A percentile compares a stretch with the other conserved stretches of the same genome.
Evolutionary conservation across 1,140 invertebrate species (phyloP).

Genomic region (Drosophila funebris): DNA sequence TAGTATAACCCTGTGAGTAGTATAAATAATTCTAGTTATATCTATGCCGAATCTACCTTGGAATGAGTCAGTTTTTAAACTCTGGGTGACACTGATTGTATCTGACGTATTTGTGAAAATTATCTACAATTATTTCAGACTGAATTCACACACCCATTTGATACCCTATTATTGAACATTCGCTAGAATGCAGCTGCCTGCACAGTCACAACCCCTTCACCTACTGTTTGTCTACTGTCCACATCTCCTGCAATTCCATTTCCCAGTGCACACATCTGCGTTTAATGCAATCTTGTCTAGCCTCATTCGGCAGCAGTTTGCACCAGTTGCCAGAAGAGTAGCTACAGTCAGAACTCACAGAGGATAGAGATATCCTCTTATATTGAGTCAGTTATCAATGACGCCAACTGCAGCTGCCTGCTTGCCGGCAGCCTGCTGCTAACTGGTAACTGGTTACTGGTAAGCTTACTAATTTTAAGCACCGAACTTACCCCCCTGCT

Average conservation of each 20-base stretch:
- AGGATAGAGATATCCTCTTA: background rate
- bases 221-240: background rate
- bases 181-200: conserved; percentile 13
- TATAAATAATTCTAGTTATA: too few species aligned
- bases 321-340: background rate
- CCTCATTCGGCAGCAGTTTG: conserved; percentile 1
- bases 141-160: background rate
- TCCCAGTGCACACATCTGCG: conserved; percentile 33
- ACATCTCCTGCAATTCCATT: background rate
- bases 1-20: too few species aligned
- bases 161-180: background rate
- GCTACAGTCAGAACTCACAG: background rate
- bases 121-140: conserved; percentile 11
- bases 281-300: conserved; percentile 61
- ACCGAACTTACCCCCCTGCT: background rate
- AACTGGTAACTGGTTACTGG: conserved; percentile 54
- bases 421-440: conserved; percentile 20
- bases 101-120: background rate
- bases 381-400: conserved; percentile 46
- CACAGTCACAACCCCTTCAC: conserved; percentile 18
- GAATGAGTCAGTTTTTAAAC: too few species aligned
- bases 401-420: conserved; percentile 23
- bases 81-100: background rate
- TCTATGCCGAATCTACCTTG: too few species aligned
- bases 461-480: conserved; percentile 68